A percentile compares a stretch with the other conserved stretches of the same genome.
Evolutionary conservation across 2,888 invertebrate genomes (phyloP).

Genomic region (Polydrusus cervinus): DNA sequence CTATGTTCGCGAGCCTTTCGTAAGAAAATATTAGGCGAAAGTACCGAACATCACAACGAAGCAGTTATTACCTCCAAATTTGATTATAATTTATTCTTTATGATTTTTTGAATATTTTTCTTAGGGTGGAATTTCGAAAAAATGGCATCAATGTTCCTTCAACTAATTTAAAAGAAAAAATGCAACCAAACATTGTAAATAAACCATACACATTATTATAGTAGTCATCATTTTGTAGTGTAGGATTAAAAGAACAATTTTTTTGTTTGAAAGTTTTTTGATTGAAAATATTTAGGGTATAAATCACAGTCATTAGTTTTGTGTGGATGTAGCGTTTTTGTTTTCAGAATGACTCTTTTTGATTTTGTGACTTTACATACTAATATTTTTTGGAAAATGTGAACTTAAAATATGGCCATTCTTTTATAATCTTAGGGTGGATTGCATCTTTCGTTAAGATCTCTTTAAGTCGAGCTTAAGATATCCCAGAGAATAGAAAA

Average conservation of each 20-base stretch:
- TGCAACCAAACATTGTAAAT: constrained; percentile 71
- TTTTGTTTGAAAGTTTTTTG: constrained; percentile 44
- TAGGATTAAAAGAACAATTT: constrained; percentile 56
- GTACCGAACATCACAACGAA: too few relatives aligned
- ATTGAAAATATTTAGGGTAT: constrained; percentile 50
- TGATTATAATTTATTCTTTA: too few relatives aligned
- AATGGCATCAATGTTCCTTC: constrained; percentile 64
- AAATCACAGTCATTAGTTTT: constrained; percentile 19
- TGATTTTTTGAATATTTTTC: too few relatives aligned
- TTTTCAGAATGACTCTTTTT: constrained; percentile 14
- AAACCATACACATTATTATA: constrained; percentile 67
- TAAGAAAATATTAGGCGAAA: too few relatives aligned
- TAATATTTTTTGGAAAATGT: constrained; percentile 16
- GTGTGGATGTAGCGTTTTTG: constrained; percentile 27
- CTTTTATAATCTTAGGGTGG: too few relatives aligned
- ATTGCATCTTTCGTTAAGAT: too few relatives aligned
- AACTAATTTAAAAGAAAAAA: constrained; percentile 58
- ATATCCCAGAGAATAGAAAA: too few relatives aligned
- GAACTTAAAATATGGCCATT: too few relatives aligned
- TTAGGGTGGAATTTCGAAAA: neutral
- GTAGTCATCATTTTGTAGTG: constrained; percentile 71
- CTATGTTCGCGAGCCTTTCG: too few relatives aligned
- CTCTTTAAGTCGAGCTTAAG: too few relatives aligned
- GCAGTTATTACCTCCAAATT: too few relatives aligned
- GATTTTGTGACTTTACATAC: constrained; percentile 1